Evolutionary conservation across 2,113 vertebrate species (phyloP).

Genomic region (Sapajus apella): DNA sequence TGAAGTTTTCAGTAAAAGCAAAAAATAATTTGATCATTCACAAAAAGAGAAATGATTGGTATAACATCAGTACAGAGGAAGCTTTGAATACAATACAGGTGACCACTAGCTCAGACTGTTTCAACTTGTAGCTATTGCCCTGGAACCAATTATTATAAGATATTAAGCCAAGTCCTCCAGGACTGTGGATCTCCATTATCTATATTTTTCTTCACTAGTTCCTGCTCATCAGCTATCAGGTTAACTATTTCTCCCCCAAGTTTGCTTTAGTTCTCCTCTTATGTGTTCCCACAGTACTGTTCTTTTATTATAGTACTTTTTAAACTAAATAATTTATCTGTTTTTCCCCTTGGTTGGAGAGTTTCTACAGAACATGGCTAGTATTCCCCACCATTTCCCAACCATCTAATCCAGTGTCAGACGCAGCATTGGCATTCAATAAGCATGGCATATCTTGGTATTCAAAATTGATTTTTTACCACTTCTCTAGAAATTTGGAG

Average conservation of each 20-base stretch:
- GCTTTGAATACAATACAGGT: background rate
- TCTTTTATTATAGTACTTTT: background rate
- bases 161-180: background rate
- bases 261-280: background rate
- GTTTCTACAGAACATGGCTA: background rate
- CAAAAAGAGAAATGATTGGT: conserved; percentile 12
- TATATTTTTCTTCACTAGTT: background rate
- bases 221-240: background rate
- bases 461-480: conserved; percentile 38
- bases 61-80: background rate
- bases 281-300: background rate
- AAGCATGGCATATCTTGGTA: background rate
- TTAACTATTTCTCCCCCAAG: background rate
- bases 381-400: background rate
- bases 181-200: background rate
- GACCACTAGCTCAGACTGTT: background rate
- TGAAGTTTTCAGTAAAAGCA: background rate
- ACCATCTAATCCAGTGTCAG: background rate
- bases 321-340: background rate
- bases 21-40: background rate
- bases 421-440: background rate
- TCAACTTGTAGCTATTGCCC: background rate
- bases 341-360: background rate
- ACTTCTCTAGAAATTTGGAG: conserved; percentile 7
- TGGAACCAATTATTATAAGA: background rate